Base-by-base conservation (phyloP, 2,113 vertebrate genomes). In the Sander vitreus region DNA sequence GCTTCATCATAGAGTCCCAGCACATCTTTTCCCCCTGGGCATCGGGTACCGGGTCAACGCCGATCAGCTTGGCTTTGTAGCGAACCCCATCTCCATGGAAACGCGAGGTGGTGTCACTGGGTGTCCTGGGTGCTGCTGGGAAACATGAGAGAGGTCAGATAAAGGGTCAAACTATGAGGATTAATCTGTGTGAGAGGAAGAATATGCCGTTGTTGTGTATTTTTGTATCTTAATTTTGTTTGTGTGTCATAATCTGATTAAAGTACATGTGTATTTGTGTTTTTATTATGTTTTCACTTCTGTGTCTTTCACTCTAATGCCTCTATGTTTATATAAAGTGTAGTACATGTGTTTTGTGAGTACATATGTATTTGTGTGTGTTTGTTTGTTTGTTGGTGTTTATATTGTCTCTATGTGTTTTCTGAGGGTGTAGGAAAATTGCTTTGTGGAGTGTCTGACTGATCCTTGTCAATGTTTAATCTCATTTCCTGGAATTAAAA, bases 1-100 rank as follows among this genome's bases (percentile, higher is more conserved):
- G 94, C 78, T 99, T 99, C 97, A 98, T 99, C 98, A 99, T 99
- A 50, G 98, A 97, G 90, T 99, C 97, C 85, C 96, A 96, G 91
- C 97, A 97, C 98, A 99, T 99, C 91, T 98, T 98, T 47, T 99
- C 97, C 19, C 97, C 98, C 88, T 95, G 92, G 73, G 97, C 94
- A 5, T 96, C 95, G 0, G 96, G 91, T 1, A 99, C 96, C 19
- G 96, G 95, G 92, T 99, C 98, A 63, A 97, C 90, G 0, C 98
- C 98, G 9, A 99, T 99, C 1, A 99, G 83, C 88, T 99, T 99
- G 84, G 95, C 95, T 69, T 94, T 95, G 88, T 95, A 95, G 5
- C 95, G 93, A 43, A 96, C 92, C 3, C 95, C 95, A 2, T 94
- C 95, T 23, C 94, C 95, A n/a, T 88, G 83, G 73, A 95, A 96